These are phyloP conservation scores for Allygus modestus DNA, from an alignment of 2,888 invertebrate species.

Conservation along the genomic window DNA sequence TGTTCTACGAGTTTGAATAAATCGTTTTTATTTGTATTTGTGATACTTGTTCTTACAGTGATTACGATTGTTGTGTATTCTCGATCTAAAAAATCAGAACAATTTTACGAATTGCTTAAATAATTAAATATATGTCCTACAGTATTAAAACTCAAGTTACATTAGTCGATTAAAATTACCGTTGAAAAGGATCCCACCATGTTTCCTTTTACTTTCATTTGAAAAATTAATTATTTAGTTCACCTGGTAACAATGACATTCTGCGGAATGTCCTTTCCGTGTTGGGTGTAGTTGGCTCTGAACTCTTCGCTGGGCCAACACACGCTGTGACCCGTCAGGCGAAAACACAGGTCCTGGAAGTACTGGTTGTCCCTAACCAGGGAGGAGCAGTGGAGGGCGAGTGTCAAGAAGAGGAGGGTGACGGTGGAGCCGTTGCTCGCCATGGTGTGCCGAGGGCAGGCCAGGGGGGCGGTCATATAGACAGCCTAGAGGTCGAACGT, in stretches of 20 bases:
- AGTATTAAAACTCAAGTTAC: no score
- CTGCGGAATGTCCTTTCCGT: slow-evolving; percentile 79
- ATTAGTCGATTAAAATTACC: no score
- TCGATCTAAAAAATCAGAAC: no score
- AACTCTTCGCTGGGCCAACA: slow-evolving; percentile 65
- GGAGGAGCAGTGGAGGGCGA: slow-evolving; percentile 58
- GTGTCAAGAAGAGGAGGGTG: slow-evolving; percentile 49
- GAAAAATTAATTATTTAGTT: no score
- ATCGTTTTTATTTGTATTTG: no score
- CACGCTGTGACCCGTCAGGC: slow-evolving; percentile 65
- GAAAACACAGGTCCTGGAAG: slow-evolving; percentile 54
- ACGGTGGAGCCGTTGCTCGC: background rate
- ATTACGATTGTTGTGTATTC: no score
- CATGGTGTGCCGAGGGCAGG: background rate
- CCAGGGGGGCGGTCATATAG: slow-evolving; percentile 5
- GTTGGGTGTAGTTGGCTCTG: slow-evolving; percentile 76
- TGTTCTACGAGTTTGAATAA: no score
- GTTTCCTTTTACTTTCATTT: no score
- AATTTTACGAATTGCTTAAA: no score
- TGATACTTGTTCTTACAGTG: no score
- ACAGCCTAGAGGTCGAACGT: slow-evolving; percentile 20
- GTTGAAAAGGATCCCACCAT: no score
- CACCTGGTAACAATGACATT: slow-evolving; percentile 78
- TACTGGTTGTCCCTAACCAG: slow-evolving; percentile 38
- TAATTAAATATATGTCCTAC: no score